Evolutionary conservation across 2,113 vertebrate genomes (phyloP).

Genomic region (Myrmecobius fasciatus): DNA sequence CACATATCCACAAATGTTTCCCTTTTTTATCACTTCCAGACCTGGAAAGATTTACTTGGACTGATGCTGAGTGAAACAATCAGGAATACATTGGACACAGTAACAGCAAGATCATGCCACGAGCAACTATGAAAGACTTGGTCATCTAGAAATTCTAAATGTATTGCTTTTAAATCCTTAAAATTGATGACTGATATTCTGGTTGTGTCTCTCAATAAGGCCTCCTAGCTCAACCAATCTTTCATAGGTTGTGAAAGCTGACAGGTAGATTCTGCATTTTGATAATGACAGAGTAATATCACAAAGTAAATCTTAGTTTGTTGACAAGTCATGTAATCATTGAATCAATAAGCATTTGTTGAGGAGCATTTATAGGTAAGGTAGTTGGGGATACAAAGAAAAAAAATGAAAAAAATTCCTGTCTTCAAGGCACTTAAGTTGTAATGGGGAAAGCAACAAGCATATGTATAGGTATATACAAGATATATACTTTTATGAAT

Average conservation of each 20-base stretch:
- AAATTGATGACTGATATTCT: not conserved
- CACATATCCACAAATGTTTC: not conserved
- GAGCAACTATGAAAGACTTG: no score
- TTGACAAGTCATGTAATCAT: not conserved
- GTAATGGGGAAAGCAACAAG: not conserved
- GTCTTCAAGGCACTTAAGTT: not conserved
- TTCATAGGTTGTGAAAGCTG: not conserved
- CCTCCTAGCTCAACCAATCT: not conserved
- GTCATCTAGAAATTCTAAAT: not conserved
- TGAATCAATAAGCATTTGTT: not conserved
- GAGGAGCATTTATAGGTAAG: not conserved
- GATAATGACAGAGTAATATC: not conserved
- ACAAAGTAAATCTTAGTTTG: not conserved
- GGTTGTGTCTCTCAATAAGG: not conserved
- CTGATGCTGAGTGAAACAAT: no score
- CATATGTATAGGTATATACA: not conserved
- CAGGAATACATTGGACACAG: no score
- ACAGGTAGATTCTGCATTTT: not conserved
- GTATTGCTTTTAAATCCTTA: not conserved
- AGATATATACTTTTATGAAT: not conserved
- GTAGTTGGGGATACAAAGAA: not conserved
- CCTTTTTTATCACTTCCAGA: not conserved
- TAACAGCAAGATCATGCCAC: no score
- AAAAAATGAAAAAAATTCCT: not conserved
- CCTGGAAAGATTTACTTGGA: no score